Percentiles rank a stretch among this genome's conserved stretches.
These are phyloP conservation scores for Mobula birostris DNA, from an alignment of 2,113 vertebrate genomes.

Conservation along the genomic window DNA sequence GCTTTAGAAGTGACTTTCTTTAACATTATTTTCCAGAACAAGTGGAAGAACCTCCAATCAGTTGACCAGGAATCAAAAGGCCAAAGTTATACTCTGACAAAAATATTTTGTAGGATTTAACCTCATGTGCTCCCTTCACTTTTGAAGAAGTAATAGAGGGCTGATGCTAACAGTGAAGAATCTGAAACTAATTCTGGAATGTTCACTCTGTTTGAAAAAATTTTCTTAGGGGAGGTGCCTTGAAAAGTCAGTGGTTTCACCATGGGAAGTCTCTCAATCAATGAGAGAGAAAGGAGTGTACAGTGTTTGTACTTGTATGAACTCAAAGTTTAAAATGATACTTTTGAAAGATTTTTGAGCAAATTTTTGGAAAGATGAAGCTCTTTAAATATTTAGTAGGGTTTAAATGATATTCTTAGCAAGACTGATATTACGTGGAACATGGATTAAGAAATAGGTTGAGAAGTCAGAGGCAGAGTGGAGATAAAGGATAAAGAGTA, in stretches of 20 bases:
- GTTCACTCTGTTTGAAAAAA: not conserved
- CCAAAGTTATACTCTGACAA: not conserved
- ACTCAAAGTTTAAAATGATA: not conserved
- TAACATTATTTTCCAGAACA: not conserved
- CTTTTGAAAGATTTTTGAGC: not conserved
- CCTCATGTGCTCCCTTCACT: not conserved
- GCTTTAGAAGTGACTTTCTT: not conserved
- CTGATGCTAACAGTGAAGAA: not conserved
- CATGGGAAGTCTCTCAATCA: not conserved
- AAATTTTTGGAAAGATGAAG: not conserved
- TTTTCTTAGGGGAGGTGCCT: no score
- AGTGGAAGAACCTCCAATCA: not conserved
- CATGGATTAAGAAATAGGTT: no score
- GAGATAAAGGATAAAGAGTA: no score
- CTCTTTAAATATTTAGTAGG: not conserved
- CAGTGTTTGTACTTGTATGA: not conserved
- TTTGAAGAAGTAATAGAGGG: not conserved
- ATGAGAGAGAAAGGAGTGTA: not conserved
- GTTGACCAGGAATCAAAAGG: not conserved
- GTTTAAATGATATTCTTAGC: no score
- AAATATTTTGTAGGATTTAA: not conserved
- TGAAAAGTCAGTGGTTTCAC: not conserved
- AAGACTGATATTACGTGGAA: not conserved
- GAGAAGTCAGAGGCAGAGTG: no score
- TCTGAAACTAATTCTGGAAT: not conserved